phyloP scores from a whole-genome alignment of 2,797 vertebrate genomes.

The Selene dorsalis region DNA sequence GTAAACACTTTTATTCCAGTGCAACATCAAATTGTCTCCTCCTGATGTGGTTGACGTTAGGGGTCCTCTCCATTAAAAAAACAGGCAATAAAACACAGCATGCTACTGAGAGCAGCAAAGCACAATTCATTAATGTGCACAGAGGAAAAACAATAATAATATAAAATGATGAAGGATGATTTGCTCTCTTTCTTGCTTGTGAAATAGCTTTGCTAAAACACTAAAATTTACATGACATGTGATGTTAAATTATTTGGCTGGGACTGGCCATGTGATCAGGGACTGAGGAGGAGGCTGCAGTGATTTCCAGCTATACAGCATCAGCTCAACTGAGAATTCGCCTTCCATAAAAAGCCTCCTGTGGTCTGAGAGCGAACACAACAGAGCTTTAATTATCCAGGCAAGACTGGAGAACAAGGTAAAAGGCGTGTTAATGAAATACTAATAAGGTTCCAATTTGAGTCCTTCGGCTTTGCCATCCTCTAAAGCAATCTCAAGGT shows the following conservation, averaged over 20 bases:
- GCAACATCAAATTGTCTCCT: constrained; percentile 24
- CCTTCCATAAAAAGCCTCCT: constrained; percentile 65
- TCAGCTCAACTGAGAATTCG: constrained; percentile 46
- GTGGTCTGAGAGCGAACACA: constrained; percentile 62
- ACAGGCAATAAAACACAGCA: constrained; percentile 40
- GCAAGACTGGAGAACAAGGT: constrained; percentile 80
- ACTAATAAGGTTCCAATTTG: constrained; percentile 82
- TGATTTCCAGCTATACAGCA: constrained; percentile 54
- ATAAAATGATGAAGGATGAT: constrained; percentile 31
- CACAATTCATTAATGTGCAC: constrained; percentile 47
- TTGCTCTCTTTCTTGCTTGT: constrained; percentile 27
- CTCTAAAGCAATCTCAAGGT: constrained; percentile 82
- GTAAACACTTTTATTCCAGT: constrained; percentile 38
- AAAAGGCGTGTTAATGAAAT: constrained; percentile 85
- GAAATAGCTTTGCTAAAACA: constrained; percentile 38
- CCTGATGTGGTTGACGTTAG: constrained; percentile 49
- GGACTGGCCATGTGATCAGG: constrained; percentile 27
- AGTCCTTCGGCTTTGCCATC: constrained; percentile 74
- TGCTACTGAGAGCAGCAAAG: constrained; percentile 33
- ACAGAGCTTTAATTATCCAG: constrained; percentile 80
- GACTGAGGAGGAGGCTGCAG: constrained; percentile 29
- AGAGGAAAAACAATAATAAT: constrained; percentile 42
- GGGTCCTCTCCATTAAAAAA: constrained; percentile 32
- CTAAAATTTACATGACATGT: constrained; percentile 8
- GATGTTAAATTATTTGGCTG: constrained; percentile 32